Evolutionary conservation across 2,888 invertebrate genomes (phyloP).

Genomic region (Alsophila aescularia): DNA sequence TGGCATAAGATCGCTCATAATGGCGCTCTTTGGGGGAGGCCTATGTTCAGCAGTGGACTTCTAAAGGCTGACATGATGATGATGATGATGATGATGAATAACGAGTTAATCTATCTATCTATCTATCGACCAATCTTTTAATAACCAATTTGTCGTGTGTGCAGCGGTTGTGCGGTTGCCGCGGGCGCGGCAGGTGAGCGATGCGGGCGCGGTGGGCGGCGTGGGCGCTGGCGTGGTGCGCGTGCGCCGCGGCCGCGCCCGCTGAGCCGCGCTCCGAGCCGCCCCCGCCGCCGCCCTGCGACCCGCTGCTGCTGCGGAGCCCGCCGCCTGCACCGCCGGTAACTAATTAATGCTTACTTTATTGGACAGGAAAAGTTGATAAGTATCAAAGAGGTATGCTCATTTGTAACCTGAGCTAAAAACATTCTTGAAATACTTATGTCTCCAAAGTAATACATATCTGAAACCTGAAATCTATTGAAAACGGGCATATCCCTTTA

Average conservation of each 20-base stretch:
- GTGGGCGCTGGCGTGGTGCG: conserved; percentile 75
- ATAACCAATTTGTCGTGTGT: conserved; percentile 9
- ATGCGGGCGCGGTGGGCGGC: conserved; percentile 77
- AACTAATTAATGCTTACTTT: conserved; percentile 3
- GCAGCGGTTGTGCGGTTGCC: conserved; percentile 42
- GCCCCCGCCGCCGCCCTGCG: conserved; percentile 52
- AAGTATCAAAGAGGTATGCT: no score
- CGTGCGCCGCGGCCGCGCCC: conserved; percentile 71
- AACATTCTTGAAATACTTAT: no score
- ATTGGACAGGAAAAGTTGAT: no score
- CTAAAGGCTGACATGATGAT: no score
- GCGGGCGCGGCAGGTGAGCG: conserved; percentile 65
- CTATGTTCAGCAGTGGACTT: no score
- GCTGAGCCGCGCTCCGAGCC: conserved; percentile 57
- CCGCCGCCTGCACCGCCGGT: conserved; percentile 67
- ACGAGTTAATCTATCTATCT: no score
- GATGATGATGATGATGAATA: no score
- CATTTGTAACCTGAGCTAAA: no score
- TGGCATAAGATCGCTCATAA: no score
- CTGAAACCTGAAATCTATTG: background rate
- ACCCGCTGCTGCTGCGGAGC: conserved; percentile 60
- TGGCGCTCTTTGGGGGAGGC: no score
- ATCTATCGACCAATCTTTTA: no score
- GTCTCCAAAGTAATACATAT: no score
- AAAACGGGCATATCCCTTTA: background rate